Base-by-base conservation (phyloP, 1,140 invertebrate genomes). In the Nebria ingens region DNA sequence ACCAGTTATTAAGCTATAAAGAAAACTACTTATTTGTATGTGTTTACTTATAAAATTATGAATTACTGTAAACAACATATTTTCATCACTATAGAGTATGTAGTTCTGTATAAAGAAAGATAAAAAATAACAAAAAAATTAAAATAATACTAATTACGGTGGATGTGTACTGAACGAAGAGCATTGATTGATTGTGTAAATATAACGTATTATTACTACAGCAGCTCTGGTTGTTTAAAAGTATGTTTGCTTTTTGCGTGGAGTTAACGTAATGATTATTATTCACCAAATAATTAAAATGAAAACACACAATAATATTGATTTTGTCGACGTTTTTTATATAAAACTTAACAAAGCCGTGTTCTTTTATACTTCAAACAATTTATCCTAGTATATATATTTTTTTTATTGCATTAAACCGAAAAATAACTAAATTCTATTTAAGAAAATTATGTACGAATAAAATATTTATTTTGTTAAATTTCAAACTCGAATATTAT, bases 1-100 rank as follows among this genome's bases (percentile, higher is more conserved):
- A n/a, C n/a, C 6, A 15, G 19, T 55, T 55, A 38, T 12, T 2
- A 38, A 19, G 25, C 55, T 54, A 45, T 40, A 52, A 58, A 63
- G n/a, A n/a, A n/a, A n/a, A n/a, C n/a, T 57, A 59, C 61, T 62
- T 56, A 57, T 61, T 63, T 63, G 52, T 63, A 61, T 63, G 61
- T 61, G 58, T 59, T 45, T 45, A 59, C 50, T 56, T 57, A 57
- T 58, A 62, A 56, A 61, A 58, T 63, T 61, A 63, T 63, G 59
- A 63, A 49, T 56, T 56, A 51, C 29, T 56, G 40, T 53, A 49
- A 20, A 49, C 42, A 60, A 59, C 53, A 64, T 64, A 64, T 64
- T 64, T 64, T 64, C 59, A 64, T 61, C 58, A 64, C 57, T 60
- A 61, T 59, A 60, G 59, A 64, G 40, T 45, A 45, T 45, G 40